phyloP scores from a whole-genome alignment of 2,113 vertebrate species.

The Andinoacara biseriatus region DNA sequence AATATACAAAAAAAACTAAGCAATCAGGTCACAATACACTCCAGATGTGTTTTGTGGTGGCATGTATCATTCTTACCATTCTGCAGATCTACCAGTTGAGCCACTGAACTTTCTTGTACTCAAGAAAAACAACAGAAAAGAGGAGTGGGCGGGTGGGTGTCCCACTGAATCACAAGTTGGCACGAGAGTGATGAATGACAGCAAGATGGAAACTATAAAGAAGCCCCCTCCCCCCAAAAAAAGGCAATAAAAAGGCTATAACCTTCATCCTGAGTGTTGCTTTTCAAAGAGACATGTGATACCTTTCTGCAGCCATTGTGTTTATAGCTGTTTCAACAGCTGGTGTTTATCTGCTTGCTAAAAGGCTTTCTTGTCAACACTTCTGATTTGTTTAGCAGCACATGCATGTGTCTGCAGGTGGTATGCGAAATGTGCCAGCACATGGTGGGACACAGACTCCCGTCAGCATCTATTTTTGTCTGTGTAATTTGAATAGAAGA shows the following conservation, averaged over 20 bases:
- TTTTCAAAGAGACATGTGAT: conserved; percentile 26
- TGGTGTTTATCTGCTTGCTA: conserved; percentile 38
- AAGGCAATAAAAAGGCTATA: neutral
- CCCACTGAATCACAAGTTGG: conserved; percentile 7
- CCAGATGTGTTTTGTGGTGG: neutral
- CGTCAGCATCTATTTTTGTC: conserved; percentile 51
- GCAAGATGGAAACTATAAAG: neutral
- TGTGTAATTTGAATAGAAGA: conserved; percentile 22
- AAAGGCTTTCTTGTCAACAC: conserved; percentile 58
- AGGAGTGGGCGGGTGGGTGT: neutral
- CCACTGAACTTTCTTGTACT: neutral
- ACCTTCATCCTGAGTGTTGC: conserved; percentile 24
- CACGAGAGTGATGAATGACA: neutral
- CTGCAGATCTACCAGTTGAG: neutral
- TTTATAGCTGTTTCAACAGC: conserved; percentile 48
- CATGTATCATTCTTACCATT: neutral
- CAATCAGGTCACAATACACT: neutral
- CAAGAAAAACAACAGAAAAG: neutral
- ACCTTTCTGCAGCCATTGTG: conserved; percentile 7
- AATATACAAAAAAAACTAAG: neutral
- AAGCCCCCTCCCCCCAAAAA: neutral
- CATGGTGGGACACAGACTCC: neutral
- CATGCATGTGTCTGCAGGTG: conserved; percentile 51
- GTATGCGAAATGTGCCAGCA: conserved; percentile 44
- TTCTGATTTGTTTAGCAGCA: conserved; percentile 60